phyloP scores from a whole-genome alignment of 2,113 vertebrate genomes.

The Zosterops japonicus region DNA sequence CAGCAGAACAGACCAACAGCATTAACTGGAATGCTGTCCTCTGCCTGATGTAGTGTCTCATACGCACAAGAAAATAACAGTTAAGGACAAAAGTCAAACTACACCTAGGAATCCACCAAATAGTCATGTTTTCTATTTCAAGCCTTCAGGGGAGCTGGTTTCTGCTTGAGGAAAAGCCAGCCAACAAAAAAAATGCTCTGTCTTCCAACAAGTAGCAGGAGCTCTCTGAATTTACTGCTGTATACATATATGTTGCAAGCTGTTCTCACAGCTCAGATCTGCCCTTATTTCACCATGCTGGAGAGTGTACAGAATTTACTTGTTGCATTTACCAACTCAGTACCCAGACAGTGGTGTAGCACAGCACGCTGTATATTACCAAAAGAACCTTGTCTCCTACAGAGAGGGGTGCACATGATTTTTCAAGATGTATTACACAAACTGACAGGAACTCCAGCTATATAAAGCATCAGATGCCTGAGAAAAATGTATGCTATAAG shows the following conservation, averaged over 20 bases:
- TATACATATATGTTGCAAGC: neutral
- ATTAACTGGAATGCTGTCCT: neutral
- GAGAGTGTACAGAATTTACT: neutral
- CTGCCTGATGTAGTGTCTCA: neutral
- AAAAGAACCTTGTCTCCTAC: neutral
- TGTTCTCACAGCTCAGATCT: neutral
- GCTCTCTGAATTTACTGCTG: conserved; percentile 32
- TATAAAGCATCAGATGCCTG: conserved; percentile 28
- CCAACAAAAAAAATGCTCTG: neutral
- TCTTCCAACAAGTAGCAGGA: neutral
- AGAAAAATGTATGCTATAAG: neutral
- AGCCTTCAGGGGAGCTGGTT: neutral
- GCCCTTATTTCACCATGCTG: neutral
- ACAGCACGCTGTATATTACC: neutral
- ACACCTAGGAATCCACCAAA: neutral
- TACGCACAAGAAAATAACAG: neutral
- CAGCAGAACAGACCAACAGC: neutral
- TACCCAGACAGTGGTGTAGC: neutral
- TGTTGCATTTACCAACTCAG: neutral
- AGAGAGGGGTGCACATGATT: neutral
- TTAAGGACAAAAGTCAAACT: neutral
- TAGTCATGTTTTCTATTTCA: neutral
- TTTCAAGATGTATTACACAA: conserved; percentile 34
- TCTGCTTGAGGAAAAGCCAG: neutral
- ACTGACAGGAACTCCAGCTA: conserved; percentile 13